These are phyloP conservation scores for Ganaspis sp. DNA, from an alignment of 1,140 invertebrate genomes.

Conservation along the genomic window DNA sequence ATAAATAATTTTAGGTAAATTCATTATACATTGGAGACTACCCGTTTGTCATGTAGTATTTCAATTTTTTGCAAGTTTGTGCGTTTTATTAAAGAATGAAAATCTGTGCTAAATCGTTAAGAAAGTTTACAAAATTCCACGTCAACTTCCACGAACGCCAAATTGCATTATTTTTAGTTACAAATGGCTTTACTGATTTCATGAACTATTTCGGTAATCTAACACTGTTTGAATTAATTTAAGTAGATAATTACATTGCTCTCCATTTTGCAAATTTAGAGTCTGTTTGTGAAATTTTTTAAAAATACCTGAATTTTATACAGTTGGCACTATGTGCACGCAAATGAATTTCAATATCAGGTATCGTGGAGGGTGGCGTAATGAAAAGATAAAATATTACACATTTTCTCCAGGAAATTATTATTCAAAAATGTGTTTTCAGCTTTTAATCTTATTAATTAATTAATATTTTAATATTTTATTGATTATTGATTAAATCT, in stretches of 20 bases:
- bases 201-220: neutral
- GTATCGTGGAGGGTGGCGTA: neutral
- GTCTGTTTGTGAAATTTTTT: neutral
- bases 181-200: neutral
- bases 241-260: neutral
- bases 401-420: neutral
- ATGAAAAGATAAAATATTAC: neutral
- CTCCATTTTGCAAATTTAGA: neutral
- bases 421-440: neutral
- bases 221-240: neutral
- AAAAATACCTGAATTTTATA: neutral
- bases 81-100: neutral
- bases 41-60: neutral
- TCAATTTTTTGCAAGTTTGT: neutral
- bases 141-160: neutral
- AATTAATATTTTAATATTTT: neutral
- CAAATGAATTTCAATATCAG: neutral
- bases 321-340: neutral
- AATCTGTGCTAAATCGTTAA: constrained; percentile 1
- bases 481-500: no score
- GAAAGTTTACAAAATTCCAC: neutral
- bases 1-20: constrained; percentile 3
- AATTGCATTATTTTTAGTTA: neutral
- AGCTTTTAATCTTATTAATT: neutral
- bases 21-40: constrained; percentile 7